Evolutionary conservation across 2,113 vertebrate genomes (phyloP).

Genomic region (Drymodes brunneopygia): DNA sequence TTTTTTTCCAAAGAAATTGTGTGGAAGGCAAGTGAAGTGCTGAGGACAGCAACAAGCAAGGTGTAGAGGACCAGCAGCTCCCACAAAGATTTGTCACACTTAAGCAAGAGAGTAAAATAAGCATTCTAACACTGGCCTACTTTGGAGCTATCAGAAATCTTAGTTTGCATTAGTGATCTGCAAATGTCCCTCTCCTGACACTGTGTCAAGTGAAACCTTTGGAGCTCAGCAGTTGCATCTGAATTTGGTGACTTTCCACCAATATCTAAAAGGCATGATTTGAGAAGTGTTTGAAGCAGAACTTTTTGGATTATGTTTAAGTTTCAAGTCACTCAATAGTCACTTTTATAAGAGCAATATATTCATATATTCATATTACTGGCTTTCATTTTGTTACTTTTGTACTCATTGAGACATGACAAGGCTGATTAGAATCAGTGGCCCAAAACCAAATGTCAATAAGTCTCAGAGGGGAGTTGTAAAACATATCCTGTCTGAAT

Average conservation of each 20-base stretch:
- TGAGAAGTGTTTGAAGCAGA: slow-evolving; percentile 11
- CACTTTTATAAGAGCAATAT: background rate
- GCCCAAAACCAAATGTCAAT: background rate
- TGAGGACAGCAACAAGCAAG: background rate
- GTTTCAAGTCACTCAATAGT: background rate
- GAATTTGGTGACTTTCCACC: slow-evolving; percentile 3
- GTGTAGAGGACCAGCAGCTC: background rate
- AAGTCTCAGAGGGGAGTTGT: background rate
- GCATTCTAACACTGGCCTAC: background rate
- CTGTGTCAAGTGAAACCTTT: background rate
- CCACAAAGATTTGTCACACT: background rate
- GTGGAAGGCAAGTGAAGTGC: background rate
- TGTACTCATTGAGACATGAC: background rate
- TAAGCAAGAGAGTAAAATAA: background rate
- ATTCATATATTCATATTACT: slow-evolving; percentile 4
- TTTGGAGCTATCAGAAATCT: background rate
- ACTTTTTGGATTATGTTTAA: background rate
- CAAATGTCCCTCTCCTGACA: background rate
- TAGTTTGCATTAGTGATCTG: background rate
- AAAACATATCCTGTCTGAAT: background rate
- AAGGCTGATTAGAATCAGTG: slow-evolving; percentile 1
- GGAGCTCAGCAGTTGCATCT: background rate
- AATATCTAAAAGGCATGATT: background rate
- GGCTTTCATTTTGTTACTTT: background rate
- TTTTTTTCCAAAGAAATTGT: background rate